Conservation (phyloP, 2,888 invertebrate species). For the Cheilosia pagana region DNA sequence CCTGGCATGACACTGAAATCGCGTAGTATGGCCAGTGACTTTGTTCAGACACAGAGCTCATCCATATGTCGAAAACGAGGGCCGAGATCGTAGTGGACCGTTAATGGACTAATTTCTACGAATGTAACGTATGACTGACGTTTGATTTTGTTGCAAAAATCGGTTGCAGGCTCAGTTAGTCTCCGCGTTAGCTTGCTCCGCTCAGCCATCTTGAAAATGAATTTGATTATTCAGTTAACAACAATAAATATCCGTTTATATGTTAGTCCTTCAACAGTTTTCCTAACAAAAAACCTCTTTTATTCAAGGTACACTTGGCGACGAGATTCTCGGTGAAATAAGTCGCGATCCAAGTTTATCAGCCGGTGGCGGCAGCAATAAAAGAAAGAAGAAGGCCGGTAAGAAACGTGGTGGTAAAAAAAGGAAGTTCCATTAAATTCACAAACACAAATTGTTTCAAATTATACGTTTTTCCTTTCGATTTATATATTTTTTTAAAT, state of each 20-base stretch:
- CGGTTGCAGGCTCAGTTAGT: too few species aligned
- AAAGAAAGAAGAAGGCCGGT: slow-evolving; percentile 81
- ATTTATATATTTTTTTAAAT: slow-evolving; percentile 5
- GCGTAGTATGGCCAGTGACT: too few species aligned
- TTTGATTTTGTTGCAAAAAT: too few species aligned
- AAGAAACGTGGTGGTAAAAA: slow-evolving; percentile 84
- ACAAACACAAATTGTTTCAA: slow-evolving; percentile 12
- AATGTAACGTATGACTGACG: too few species aligned
- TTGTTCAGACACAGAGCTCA: too few species aligned
- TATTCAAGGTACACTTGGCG: slow-evolving; percentile 86
- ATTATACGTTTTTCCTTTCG: slow-evolving; percentile 13
- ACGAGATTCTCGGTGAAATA: slow-evolving; percentile 89
- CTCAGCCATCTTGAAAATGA: too few species aligned
- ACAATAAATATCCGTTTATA: not conserved
- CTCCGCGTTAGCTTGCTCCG: too few species aligned
- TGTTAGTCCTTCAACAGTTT: not conserved
- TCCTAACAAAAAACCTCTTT: not conserved
- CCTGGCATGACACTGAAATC: too few species aligned
- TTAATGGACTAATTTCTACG: too few species aligned
- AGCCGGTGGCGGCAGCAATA: slow-evolving; percentile 84
- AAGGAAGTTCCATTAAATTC: slow-evolving; percentile 83
- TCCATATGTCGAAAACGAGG: too few species aligned
- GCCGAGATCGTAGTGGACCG: too few species aligned
- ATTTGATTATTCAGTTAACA: not conserved
- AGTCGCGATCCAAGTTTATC: slow-evolving; percentile 81